Evolutionary conservation across 2,888 invertebrate species (phyloP).

Genomic region (Adelognathus sp.): DNA sequence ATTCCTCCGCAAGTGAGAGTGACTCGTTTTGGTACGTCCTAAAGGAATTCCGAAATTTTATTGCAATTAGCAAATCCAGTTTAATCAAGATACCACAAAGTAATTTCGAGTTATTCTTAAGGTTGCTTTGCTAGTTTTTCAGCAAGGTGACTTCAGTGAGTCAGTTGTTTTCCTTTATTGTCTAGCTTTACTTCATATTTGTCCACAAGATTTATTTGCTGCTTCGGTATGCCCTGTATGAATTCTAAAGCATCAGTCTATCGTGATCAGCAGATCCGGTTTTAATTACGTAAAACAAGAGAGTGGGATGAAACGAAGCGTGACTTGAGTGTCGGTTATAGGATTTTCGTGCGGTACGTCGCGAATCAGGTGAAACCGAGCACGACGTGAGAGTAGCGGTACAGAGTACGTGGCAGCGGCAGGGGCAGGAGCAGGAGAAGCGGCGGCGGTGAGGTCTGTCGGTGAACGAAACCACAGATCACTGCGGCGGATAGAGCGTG

Average conservation of each 20-base stretch:
- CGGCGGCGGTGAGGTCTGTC: slow-evolving; percentile 37
- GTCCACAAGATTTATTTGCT: no score
- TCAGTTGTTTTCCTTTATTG: no score
- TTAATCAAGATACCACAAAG: no score
- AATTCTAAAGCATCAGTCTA: no score
- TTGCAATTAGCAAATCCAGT: no score
- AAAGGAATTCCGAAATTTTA: no score
- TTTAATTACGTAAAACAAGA: background rate
- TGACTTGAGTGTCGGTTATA: slow-evolving; percentile 50
- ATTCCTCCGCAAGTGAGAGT: no score
- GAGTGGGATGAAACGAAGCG: slow-evolving; percentile 1
- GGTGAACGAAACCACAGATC: slow-evolving; percentile 60
- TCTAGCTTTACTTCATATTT: no score
- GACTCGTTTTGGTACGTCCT: no score
- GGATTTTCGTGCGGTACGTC: slow-evolving; percentile 55
- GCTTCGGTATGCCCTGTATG: background rate
- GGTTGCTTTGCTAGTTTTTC: no score
- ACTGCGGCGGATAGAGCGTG: slow-evolving; percentile 60
- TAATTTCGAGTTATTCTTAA: no score
- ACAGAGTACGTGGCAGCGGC: slow-evolving; percentile 31
- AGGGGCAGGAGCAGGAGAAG: slow-evolving; percentile 24
- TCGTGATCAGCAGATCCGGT: background rate
- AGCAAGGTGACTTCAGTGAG: no score
- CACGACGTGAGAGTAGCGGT: slow-evolving; percentile 23
- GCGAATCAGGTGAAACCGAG: slow-evolving; percentile 48